Evolutionary conservation across 1,140 invertebrate genomes (phyloP).

Genomic region (Habropoda laboriosa): DNA sequence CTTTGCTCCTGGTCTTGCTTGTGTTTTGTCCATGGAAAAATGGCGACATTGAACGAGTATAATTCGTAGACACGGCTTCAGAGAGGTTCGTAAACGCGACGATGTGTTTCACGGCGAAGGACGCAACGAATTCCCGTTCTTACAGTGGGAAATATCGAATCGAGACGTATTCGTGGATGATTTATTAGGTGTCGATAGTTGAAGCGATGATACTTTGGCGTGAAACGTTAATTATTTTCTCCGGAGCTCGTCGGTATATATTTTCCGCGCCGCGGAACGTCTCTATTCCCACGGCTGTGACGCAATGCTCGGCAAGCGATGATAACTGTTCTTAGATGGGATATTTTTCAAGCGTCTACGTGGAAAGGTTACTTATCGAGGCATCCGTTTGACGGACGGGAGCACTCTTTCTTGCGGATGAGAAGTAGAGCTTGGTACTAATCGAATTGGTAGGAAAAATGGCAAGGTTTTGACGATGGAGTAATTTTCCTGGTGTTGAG

Average conservation of each 20-base stretch:
- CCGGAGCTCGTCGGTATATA: not conserved
- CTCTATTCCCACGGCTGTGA: not conserved
- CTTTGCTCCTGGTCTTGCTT: not conserved
- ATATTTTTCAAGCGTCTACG: not conserved
- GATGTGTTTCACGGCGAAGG: not conserved
- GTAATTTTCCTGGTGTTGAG: too few relatives aligned
- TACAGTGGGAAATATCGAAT: not conserved
- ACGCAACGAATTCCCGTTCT: not conserved
- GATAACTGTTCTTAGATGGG: not conserved
- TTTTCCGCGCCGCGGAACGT: not conserved
- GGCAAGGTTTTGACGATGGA: too few relatives aligned
- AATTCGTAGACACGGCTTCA: not conserved
- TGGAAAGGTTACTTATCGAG: not conserved
- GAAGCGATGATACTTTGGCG: not conserved
- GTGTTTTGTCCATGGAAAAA: not conserved
- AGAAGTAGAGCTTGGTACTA: too few relatives aligned
- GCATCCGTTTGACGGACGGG: not conserved
- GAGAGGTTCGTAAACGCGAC: not conserved
- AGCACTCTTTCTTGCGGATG: not conserved
- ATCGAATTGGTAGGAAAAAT: too few relatives aligned
- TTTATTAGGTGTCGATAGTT: not conserved
- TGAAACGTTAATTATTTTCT: slow-evolving; percentile 4
- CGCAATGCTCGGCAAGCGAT: not conserved
- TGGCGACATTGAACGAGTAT: not conserved
- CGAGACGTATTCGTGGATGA: not conserved